A percentile compares a stretch with the other conserved stretches of the same genome.
phyloP scores from a whole-genome alignment of 2,888 invertebrate species.

The Watsonalla cultraria region DNA sequence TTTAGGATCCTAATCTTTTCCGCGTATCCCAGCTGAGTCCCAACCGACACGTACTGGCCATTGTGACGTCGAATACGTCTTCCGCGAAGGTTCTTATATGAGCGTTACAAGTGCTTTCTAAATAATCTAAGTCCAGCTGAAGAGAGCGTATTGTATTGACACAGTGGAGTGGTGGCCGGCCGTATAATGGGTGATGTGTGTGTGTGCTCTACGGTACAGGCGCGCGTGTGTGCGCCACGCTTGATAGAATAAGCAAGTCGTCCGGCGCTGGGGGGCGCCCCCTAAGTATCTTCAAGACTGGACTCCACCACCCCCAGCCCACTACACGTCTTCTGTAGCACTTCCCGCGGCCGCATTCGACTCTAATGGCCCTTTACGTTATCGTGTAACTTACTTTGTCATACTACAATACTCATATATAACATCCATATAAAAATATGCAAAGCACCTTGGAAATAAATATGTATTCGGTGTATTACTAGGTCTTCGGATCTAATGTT shows the following conservation, averaged over 20 bases:
- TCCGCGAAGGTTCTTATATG: slow-evolving; percentile 77
- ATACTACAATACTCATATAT: slow-evolving; percentile 16
- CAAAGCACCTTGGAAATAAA: too few relatives aligned
- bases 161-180: slow-evolving; percentile 78
- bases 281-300: slow-evolving; percentile 75
- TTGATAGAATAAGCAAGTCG: slow-evolving; percentile 80
- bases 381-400: slow-evolving; percentile 51
- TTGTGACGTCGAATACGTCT: slow-evolving; percentile 76
- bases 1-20: slow-evolving; percentile 77
- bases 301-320: slow-evolving; percentile 69
- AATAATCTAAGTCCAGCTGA: slow-evolving; percentile 80
- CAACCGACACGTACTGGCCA: slow-evolving; percentile 74
- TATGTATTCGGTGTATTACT: too few relatives aligned
- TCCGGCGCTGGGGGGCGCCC: slow-evolving; percentile 62
- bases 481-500: too few relatives aligned
- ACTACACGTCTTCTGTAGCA: slow-evolving; percentile 74
- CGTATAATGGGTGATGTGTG: slow-evolving; percentile 66
- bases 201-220: slow-evolving; percentile 50
- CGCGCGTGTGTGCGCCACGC: slow-evolving; percentile 64
- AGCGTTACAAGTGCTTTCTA: slow-evolving; percentile 80
- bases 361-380: slow-evolving; percentile 69
- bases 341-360: slow-evolving; percentile 69
- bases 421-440: neutral
- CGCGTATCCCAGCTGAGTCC: slow-evolving; percentile 66
- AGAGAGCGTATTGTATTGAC: slow-evolving; percentile 80